These are phyloP conservation scores for Agapornis canus DNA, from an alignment of 2,797 vertebrate species.

Conservation along the genomic window DNA sequence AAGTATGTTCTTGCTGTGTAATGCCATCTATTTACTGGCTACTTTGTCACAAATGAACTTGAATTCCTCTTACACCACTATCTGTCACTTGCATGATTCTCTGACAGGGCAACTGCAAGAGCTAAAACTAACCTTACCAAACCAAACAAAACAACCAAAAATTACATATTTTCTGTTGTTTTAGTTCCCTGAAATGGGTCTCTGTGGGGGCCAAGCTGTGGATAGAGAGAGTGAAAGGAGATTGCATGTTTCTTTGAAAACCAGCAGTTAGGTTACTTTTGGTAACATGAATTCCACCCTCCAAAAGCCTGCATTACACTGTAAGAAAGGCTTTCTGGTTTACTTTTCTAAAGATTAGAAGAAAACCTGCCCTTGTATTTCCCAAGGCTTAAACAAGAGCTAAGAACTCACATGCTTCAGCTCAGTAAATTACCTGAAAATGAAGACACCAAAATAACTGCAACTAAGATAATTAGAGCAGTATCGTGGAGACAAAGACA, in stretches of 20 bases:
- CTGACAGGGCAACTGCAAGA: neutral
- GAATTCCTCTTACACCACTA: neutral
- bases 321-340: neutral
- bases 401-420: neutral
- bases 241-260: rapidly evolving
- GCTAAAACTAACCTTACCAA: neutral
- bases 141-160: neutral
- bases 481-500: neutral
- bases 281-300: neutral
- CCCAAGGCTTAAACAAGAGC: neutral
- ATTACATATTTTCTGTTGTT: neutral
- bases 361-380: neutral
- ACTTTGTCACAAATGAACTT: neutral
- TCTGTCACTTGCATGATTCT: neutral
- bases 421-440: neutral
- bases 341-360: neutral
- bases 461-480: neutral
- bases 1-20: neutral
- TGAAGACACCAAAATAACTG: neutral
- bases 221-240: neutral
- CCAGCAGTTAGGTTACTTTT: neutral
- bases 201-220: neutral
- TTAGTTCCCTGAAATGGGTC: neutral
- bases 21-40: neutral
- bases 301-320: neutral